Percentiles rank a stretch among this genome's conserved stretches.
phyloP scores from a whole-genome alignment of 2,113 vertebrate species.

The Rhodinocichla rosea region DNA sequence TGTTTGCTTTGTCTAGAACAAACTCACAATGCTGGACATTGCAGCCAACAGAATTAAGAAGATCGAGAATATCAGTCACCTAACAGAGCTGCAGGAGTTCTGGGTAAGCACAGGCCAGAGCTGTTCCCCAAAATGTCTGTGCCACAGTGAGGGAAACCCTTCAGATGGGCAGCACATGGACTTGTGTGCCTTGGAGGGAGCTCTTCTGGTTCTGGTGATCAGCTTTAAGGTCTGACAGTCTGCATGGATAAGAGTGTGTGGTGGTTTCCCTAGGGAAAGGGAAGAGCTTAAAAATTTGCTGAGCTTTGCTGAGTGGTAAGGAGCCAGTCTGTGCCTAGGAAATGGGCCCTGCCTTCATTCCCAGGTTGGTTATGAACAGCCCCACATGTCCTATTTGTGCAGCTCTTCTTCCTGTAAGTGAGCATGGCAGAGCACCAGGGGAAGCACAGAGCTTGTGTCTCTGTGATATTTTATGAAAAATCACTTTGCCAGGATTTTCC shows the following conservation, averaged over 20 bases:
- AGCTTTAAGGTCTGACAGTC: not conserved
- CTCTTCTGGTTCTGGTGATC: not conserved
- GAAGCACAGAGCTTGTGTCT: not conserved
- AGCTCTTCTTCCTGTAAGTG: not conserved
- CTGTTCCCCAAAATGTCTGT: not conserved
- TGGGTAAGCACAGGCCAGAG: constrained; percentile 79
- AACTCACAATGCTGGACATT: constrained; percentile 95
- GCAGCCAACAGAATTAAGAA: constrained; percentile 95
- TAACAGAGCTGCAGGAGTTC: constrained; percentile 97
- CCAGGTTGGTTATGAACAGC: not conserved
- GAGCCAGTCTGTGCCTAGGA: not conserved
- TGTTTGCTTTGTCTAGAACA: constrained; percentile 83
- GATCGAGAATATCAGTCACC: constrained; percentile 93
- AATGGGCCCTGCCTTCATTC: not conserved
- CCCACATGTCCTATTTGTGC: not conserved
- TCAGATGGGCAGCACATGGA: not conserved
- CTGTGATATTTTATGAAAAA: too few relatives aligned
- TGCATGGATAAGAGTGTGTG: not conserved
- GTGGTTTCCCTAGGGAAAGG: not conserved
- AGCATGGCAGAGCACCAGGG: not conserved
- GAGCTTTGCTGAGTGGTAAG: not conserved
- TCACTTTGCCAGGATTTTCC: too few relatives aligned
- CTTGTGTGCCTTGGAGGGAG: not conserved
- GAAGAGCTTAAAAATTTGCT: not conserved
- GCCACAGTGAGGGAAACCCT: not conserved